Evolutionary conservation across 2,797 vertebrate species (phyloP).

Genomic region (Eulemur rubriventer): DNA sequence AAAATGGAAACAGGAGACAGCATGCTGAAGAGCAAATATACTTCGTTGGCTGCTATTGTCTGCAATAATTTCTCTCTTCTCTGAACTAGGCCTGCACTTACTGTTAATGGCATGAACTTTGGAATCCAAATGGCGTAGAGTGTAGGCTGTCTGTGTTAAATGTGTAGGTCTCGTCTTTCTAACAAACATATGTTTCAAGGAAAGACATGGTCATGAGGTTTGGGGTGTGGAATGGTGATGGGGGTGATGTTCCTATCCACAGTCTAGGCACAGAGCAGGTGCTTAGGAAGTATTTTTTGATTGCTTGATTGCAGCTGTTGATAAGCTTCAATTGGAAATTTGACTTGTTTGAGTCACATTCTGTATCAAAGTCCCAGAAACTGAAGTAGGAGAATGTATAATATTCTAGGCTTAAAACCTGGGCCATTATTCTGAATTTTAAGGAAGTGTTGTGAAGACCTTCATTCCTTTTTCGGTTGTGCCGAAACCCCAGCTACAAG

Average conservation of each 20-base stretch:
- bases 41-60: neutral
- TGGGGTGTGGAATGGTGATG: neutral
- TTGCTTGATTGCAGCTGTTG: neutral
- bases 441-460: conserved; percentile 47
- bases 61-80: neutral
- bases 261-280: neutral
- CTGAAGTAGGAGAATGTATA: neutral
- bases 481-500: conserved; percentile 59
- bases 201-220: neutral
- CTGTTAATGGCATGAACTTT: neutral
- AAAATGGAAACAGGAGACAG: neutral
- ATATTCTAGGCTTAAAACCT: neutral
- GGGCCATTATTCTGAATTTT: neutral
- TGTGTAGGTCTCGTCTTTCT: neutral
- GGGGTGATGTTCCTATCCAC: neutral
- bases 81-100: neutral
- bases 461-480: conserved; percentile 74
- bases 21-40: neutral
- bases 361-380: neutral
- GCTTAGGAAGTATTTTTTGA: neutral
- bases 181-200: neutral
- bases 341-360: neutral
- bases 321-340: neutral
- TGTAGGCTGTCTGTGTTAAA: neutral
- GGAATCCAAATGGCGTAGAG: neutral